Evolutionary conservation across 1,140 invertebrate genomes (phyloP).

Genomic region (Panagrolaimus sp.): DNA sequence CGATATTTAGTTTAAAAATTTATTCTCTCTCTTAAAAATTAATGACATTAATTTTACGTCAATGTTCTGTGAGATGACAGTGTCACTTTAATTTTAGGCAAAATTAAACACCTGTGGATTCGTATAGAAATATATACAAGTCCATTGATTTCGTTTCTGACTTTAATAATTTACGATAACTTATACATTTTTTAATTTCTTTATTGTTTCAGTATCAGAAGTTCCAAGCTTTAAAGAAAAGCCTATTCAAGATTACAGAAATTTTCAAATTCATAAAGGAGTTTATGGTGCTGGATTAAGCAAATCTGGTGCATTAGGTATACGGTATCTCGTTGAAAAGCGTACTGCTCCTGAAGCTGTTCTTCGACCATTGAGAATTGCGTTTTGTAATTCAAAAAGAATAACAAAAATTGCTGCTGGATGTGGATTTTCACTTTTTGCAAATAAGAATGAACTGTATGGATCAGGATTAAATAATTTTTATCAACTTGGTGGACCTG

Average conservation of each 20-base stretch:
- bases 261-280: neutral
- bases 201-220: neutral
- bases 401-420: conserved; percentile 49
- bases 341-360: conserved; percentile 8
- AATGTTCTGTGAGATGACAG: no score
- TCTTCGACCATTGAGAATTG: conserved; percentile 33
- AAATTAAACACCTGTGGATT: no score
- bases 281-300: conserved; percentile 23
- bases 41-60: no score
- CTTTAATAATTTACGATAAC: no score
- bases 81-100: no score
- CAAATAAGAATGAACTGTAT: conserved; percentile 41
- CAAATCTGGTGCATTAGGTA: conserved; percentile 19
- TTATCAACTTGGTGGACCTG: conserved; percentile 44
- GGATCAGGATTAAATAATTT: conserved; percentile 53
- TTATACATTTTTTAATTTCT: no score
- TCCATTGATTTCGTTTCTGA: no score
- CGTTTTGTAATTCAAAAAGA: conserved; percentile 39
- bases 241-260: neutral
- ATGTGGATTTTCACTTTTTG: conserved; percentile 54
- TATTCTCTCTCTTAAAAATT: no score
- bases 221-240: neutral
- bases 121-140: no score
- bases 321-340: neutral
- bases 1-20: no score